Conservation (phyloP, 2,113 vertebrate genomes). For the Diadophis punctatus region DNA sequence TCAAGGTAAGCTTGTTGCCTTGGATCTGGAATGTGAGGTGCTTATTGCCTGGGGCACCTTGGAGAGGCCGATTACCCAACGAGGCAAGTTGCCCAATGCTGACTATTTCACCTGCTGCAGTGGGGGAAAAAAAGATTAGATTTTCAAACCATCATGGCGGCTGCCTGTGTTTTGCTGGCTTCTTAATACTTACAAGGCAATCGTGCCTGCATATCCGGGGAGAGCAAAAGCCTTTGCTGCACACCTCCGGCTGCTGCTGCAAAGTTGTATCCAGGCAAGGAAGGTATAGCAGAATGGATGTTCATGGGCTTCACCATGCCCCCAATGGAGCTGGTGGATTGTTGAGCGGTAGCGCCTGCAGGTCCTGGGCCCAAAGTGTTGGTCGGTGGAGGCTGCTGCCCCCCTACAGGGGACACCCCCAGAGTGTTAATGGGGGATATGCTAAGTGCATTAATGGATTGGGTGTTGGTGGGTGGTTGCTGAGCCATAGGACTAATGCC, state of each 20-base stretch:
- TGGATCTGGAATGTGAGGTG: conserved; percentile 93
- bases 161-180: neutral
- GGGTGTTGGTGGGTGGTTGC: neutral
- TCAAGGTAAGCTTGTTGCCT: conserved; percentile 90
- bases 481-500: neutral
- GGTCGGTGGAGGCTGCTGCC: neutral
- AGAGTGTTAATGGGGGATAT: neutral
- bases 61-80: conserved; percentile 80
- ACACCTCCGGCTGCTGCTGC: conserved; percentile 56
- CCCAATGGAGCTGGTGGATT: neutral
- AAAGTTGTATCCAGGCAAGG: conserved; percentile 29
- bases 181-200: conserved; percentile 79
- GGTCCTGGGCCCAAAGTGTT: neutral
- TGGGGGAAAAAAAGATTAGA: conserved; percentile 7
- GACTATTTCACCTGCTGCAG: conserved; percentile 86
- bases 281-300: neutral
- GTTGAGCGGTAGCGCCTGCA: neutral
- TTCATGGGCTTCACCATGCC: conserved; percentile 19
- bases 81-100: conserved; percentile 92
- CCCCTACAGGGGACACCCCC: neutral
- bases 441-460: neutral
- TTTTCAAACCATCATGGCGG: accelerated
- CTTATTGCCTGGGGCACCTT: conserved; percentile 83
- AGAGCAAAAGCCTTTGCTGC: conserved; percentile 80
- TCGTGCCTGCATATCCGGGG: conserved; percentile 90